Conservation (phyloP, 1,140 invertebrate genomes). For the Lepidurus arcticus region DNA sequence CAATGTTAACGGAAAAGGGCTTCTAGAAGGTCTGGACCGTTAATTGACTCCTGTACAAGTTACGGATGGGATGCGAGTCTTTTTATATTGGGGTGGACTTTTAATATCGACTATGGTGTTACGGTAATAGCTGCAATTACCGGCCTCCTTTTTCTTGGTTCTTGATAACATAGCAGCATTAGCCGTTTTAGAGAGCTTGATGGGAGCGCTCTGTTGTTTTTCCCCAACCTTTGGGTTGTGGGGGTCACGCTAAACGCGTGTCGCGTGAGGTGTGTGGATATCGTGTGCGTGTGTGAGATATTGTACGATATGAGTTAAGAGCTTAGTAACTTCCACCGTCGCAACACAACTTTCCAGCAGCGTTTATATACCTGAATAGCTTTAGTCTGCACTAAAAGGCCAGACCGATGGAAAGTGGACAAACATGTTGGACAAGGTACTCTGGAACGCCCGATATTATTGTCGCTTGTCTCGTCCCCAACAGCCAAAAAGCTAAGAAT, state of each 20-base stretch:
- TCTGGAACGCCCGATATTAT: constrained; percentile 3
- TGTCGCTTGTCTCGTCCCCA: background rate
- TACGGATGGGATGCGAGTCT: too few species aligned
- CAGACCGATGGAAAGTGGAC: background rate
- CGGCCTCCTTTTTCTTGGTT: background rate
- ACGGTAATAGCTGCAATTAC: constrained; percentile 1
- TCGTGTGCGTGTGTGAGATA: background rate
- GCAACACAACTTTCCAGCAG: background rate
- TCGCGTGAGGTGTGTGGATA: background rate
- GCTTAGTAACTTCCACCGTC: background rate
- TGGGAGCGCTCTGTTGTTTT: background rate
- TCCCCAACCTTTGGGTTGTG: background rate
- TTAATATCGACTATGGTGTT: background rate
- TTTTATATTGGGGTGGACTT: too few species aligned
- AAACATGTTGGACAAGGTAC: constrained; percentile 15
- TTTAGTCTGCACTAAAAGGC: background rate
- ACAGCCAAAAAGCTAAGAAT: background rate
- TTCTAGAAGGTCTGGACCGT: too few species aligned
- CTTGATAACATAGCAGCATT: background rate
- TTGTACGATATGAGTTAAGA: background rate
- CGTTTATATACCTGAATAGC: background rate
- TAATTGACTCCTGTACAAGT: too few species aligned
- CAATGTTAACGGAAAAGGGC: too few species aligned
- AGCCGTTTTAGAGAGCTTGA: background rate
- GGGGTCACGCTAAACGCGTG: background rate